Evolutionary conservation across 2,888 invertebrate genomes (phyloP).

Genomic region (Oligia strigilis): DNA sequence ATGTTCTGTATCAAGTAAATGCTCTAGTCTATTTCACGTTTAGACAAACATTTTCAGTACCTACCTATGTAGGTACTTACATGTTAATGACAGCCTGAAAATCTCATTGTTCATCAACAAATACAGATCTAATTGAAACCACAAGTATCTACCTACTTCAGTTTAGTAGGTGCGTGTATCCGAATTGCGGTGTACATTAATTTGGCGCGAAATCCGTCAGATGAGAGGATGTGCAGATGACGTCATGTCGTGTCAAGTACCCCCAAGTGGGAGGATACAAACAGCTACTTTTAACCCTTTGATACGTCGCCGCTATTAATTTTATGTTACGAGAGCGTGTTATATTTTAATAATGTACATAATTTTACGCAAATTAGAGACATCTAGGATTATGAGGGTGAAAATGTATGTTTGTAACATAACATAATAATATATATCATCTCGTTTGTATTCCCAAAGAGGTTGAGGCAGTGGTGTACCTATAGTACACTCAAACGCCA

Average conservation of each 20-base stretch:
- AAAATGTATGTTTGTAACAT: neutral
- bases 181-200: conserved; percentile 47
- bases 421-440: too few relatives aligned
- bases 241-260: conserved; percentile 30
- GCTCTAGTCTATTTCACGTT: neutral
- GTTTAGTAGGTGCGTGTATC: conserved; percentile 42
- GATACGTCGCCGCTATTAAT: conserved; percentile 35
- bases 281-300: conserved; percentile 41
- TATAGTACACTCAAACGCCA: neutral
- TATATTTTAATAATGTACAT: conserved; percentile 4
- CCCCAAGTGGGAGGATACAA: conserved; percentile 35
- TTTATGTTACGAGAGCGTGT: conserved; percentile 28
- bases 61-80: neutral
- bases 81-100: conserved; percentile 23
- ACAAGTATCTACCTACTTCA: conserved; percentile 23
- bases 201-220: conserved; percentile 34
- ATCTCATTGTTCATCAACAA: conserved; percentile 27
- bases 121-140: conserved; percentile 43
- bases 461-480: too few relatives aligned
- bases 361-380: neutral
- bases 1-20: neutral
- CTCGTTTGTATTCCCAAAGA: too few relatives aligned
- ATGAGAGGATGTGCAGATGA: conserved; percentile 44
- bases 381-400: neutral
- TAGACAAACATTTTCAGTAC: conserved; percentile 11